Conservation (phyloP, 92 coral and sea anemone species). For the Zoanthus sociatus region DNA sequence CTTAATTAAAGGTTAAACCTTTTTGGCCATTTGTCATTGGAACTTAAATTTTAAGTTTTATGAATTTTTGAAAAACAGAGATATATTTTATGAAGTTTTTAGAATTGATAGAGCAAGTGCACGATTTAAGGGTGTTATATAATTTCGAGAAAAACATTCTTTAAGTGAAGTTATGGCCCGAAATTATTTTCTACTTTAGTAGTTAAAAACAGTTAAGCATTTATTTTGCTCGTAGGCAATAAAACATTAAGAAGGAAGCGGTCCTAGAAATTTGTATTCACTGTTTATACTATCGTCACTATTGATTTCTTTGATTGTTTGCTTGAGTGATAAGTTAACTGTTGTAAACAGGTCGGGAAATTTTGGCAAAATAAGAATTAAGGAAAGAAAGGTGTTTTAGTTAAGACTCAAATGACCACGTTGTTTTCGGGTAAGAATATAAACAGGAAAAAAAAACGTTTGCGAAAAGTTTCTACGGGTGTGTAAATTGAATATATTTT, state of each 20-base stretch:
- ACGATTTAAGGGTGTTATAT: background rate
- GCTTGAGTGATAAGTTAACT: no score
- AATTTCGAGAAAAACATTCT: background rate
- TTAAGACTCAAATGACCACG: background rate
- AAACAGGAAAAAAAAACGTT: background rate
- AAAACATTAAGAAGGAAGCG: background rate
- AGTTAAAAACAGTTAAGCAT: background rate
- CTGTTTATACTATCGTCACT: no score
- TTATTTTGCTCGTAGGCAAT: background rate
- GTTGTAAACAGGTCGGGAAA: background rate
- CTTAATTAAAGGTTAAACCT: background rate
- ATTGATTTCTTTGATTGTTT: no score
- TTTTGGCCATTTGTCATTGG: background rate
- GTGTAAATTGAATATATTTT: constrained; percentile 18
- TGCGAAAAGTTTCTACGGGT: constrained; percentile 29
- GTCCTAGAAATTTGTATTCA: no score
- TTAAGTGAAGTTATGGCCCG: background rate
- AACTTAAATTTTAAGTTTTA: background rate
- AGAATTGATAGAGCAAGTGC: background rate
- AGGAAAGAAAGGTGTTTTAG: background rate
- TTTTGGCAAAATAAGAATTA: background rate
- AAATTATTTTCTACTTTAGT: background rate
- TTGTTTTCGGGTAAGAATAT: background rate
- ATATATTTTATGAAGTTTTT: background rate
- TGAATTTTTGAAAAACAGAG: background rate